Evolutionary conservation across 1,140 invertebrate species (phyloP).

Genomic region (Penaeus vannamei): DNA sequence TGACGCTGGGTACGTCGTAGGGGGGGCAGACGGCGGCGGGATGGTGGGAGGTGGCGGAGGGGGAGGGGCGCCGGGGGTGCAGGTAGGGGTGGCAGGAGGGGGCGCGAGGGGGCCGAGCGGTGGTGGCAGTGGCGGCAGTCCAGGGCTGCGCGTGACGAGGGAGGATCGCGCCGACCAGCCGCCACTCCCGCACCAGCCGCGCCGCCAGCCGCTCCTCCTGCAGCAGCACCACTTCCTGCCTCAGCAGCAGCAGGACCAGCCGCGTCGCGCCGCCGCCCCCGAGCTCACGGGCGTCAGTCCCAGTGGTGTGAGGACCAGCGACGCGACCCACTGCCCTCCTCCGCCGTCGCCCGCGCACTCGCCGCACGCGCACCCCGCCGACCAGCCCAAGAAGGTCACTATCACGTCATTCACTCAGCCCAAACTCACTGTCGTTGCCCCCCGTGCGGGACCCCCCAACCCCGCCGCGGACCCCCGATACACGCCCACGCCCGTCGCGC

Average conservation of each 20-base stretch:
- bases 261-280: conserved; percentile 20
- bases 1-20: conserved; percentile 40
- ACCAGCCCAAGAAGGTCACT: conserved; percentile 55
- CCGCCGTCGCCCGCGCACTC: conserved; percentile 23
- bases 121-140: conserved; percentile 38
- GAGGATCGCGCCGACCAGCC: conserved; percentile 30
- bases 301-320: conserved; percentile 16
- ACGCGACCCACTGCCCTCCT: conserved; percentile 30
- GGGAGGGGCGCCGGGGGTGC: conserved; percentile 19
- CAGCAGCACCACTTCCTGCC: conserved; percentile 40
- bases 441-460: conserved; percentile 15
- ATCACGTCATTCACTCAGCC: conserved; percentile 56
- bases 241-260: conserved; percentile 33
- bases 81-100: conserved; percentile 29
- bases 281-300: neutral
- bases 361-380: conserved; percentile 21
- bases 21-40: conserved; percentile 18
- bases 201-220: conserved; percentile 43
- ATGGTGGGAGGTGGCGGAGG: conserved; percentile 27
- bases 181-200: conserved; percentile 43
- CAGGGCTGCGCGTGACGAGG: conserved; percentile 50
- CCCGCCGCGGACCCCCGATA: neutral
- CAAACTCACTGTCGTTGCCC: conserved; percentile 43
- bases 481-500: neutral
- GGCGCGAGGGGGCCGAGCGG: conserved; percentile 29